Evolutionary conservation across 2,888 invertebrate species (phyloP), one percentile per base, ranked within the genome.

Genomic region (Acleris sparsana): DNA sequence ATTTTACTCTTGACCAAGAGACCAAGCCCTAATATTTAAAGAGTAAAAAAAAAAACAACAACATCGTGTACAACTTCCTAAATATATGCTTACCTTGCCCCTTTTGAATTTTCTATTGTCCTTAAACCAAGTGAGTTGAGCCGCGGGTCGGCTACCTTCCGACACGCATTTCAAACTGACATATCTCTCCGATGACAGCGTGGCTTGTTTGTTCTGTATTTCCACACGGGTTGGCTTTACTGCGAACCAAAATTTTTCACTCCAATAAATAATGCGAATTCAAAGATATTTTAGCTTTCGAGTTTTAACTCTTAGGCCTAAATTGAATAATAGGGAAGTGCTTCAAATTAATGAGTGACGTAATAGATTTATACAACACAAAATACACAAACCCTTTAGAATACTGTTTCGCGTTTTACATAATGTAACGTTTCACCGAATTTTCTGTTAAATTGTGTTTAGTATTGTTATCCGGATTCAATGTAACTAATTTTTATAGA

Each of bases 91-190:
- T 89, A 97, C 97, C 94, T 95, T 95, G 82, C 96, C 96, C 75
- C 95, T 93, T 73, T 95, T 94, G 86, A 97, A 96, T 78, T 94
- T 94, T 73, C 95, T 93, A 86, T 96, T 96, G 82, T 96, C 97
- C 82, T 97, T 95, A 81, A 95, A 95, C 98, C 97, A 98, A 64
- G 95, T 94, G 79, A 98, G 95, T 75, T 95, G 94, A 43, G 98
- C 97, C 72, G 96, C 95, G 29, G 98, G 97, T 78, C 97, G 94
- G 65, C 98, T 98, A 53, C 98, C 98, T 74, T 95, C 94, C 57
- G 97, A 96, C 81, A 96, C 95, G 87, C 98, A 98, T 66, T 95
- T 94, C 75, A 98, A 93, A 77, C 95, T 95, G 82, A 97, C 96
- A 78, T 96, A 95, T 80, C 95, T 94, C 76, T 96, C 96, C 11